Conservation (phyloP, 2,113 vertebrate species). For the Esox niger region DNA sequence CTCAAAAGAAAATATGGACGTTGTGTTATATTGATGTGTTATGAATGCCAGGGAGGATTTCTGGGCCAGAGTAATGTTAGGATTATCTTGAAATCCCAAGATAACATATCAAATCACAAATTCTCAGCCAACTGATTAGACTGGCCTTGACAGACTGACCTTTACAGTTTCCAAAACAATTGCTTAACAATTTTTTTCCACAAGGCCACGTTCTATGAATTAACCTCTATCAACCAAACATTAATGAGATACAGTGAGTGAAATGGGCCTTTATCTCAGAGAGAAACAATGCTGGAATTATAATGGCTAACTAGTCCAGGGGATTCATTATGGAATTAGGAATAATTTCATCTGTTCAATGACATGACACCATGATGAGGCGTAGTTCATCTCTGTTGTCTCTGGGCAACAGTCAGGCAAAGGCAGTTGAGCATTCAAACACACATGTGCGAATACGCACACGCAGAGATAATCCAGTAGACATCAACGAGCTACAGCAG, state of each 20-base stretch:
- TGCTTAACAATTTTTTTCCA: neutral
- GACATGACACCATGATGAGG: neutral
- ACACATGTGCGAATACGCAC: neutral
- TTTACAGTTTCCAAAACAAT: neutral
- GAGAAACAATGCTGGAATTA: too few species aligned
- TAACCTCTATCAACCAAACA: neutral
- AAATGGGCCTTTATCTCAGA: constrained; percentile 19
- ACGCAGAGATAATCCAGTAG: constrained; percentile 28
- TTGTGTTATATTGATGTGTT: too few species aligned
- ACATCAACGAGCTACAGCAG: constrained; percentile 22
- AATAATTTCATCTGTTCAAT: constrained; percentile 16
- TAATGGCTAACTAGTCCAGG: neutral
- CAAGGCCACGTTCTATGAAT: neutral
- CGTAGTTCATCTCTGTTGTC: constrained; percentile 29
- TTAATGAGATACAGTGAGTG: neutral
- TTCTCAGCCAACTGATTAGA: too few species aligned
- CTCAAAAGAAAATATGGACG: too few species aligned
- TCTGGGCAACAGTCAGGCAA: constrained; percentile 1
- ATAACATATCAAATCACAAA: too few species aligned
- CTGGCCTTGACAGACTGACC: neutral
- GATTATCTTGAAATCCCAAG: too few species aligned
- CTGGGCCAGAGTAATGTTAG: too few species aligned
- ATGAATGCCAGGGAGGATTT: too few species aligned
- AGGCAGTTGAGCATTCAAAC: constrained; percentile 6
- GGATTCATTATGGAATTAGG: constrained; percentile 50